Percentiles rank a stretch among this genome's conserved stretches.
These are phyloP conservation scores for Heliconius aoede DNA, from an alignment of 2,888 invertebrate species.

Conservation along the genomic window DNA sequence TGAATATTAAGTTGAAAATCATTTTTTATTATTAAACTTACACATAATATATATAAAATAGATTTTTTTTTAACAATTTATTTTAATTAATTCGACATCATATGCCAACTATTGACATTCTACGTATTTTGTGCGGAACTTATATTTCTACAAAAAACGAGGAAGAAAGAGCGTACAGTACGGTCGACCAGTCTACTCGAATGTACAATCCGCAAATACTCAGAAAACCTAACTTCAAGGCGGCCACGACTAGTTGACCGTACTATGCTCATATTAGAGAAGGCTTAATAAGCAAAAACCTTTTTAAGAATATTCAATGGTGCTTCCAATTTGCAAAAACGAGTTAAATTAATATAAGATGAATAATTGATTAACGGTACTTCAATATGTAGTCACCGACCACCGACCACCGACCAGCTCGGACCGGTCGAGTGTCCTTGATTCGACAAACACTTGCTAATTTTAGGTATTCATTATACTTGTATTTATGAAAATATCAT, in stretches of 20 bases:
- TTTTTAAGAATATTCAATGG: conserved; percentile 19
- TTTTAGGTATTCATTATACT: conserved; percentile 20
- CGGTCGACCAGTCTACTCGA: no score
- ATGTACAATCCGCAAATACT: no score
- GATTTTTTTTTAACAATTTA: neutral
- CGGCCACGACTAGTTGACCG: no score
- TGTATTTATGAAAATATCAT: neutral
- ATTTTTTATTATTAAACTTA: no score
- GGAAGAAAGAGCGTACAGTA: neutral
- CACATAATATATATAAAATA: neutral
- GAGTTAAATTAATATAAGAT: conserved; percentile 50
- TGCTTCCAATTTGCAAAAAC: conserved; percentile 36
- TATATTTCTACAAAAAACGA: neutral
- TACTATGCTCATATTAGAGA: neutral
- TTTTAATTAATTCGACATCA: neutral
- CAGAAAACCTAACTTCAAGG: no score
- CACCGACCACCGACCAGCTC: conserved; percentile 60
- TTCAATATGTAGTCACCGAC: conserved; percentile 50
- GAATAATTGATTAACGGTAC: conserved; percentile 65
- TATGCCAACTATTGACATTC: neutral
- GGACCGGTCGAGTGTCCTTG: conserved; percentile 50
- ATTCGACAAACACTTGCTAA: conserved; percentile 34
- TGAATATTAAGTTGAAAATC: conserved; percentile 30
- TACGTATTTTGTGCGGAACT: neutral
- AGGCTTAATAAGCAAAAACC: conserved; percentile 32